Evolutionary conservation across 2,113 vertebrate genomes (phyloP).

Genomic region (Tragelaphus scriptus): DNA sequence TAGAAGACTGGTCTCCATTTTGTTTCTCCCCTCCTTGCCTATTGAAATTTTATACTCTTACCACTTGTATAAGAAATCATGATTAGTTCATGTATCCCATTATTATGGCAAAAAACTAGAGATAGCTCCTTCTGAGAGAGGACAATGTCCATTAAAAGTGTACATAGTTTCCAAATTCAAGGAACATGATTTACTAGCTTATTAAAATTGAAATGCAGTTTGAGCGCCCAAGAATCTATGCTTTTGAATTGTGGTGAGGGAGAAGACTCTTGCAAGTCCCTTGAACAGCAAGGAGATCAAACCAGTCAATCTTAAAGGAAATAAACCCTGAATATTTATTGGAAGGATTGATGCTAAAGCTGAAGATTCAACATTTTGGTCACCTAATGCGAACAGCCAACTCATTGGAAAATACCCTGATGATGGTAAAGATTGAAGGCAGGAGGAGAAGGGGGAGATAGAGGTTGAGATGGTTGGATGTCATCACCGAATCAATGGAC

Average conservation of each 20-base stretch:
- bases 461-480: not conserved
- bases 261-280: not conserved
- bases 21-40: not conserved
- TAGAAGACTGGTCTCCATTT: conserved; percentile 45
- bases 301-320: not conserved
- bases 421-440: not conserved
- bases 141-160: not conserved
- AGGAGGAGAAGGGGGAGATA: not conserved
- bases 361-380: not conserved
- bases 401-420: not conserved
- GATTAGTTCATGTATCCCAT: not conserved
- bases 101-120: not conserved
- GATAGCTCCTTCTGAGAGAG: not conserved
- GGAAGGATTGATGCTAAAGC: not conserved
- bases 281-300: not conserved
- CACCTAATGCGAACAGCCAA: not conserved
- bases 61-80: conserved; percentile 3
- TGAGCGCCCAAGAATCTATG: not conserved
- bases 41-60: conserved; percentile 47
- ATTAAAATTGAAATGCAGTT: not conserved
- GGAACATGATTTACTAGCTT: not conserved
- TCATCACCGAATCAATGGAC: not conserved
- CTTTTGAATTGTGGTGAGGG: not conserved
- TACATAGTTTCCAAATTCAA: not conserved
- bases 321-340: not conserved